Evolutionary conservation across 2,888 invertebrate species (phyloP), one percentile per base, ranked within the genome.

Genomic region (Cyclophora punctaria): DNA sequence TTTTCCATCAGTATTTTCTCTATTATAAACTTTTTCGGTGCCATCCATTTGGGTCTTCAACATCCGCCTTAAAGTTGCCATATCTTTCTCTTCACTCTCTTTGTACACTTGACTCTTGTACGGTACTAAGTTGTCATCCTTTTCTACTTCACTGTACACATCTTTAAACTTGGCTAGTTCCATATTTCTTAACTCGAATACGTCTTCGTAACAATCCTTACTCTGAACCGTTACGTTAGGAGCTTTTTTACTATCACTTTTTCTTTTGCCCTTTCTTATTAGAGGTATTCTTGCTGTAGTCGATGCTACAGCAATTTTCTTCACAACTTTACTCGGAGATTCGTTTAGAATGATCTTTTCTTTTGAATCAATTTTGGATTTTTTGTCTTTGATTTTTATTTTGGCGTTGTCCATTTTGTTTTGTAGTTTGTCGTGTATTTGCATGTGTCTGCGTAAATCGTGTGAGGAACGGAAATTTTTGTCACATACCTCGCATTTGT

Each of bases 401-500:
- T 73, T 75, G 7, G 62, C 63, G 6, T 76, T 75, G 40, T 69
- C 72, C 46, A 67, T 56, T 0, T 73, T 56, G 53, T 62, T 60
- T n/a, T 78, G 72, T 5, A 73, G 57, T 49, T 81, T 83, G 45
- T 82, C 80, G 76, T 96, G 96, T 0, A 93, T 93, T 48, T 92
- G 91, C 73, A 92, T 85, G 72, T 96, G 96, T 0, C 96, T 90
- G 49, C 95, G 93, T 86, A 96, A 91, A 74, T 96, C 96, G 7
- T 95, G 95, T 3, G 93, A 90, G 0, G 95, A 94, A 3, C 96
- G 91, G 83, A 97, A 97, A 35, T 92, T 92, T 71, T 96, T 96
- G 0, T 92, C 93, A 73, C 96, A 96, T 0, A 93, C 87, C 1
- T 89, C 80, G 66, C 96, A 96, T 4, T 91, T 90, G 78, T 95